phyloP scores from a whole-genome alignment of 2,888 invertebrate species.

The Hirtodrosophila duncani region DNA sequence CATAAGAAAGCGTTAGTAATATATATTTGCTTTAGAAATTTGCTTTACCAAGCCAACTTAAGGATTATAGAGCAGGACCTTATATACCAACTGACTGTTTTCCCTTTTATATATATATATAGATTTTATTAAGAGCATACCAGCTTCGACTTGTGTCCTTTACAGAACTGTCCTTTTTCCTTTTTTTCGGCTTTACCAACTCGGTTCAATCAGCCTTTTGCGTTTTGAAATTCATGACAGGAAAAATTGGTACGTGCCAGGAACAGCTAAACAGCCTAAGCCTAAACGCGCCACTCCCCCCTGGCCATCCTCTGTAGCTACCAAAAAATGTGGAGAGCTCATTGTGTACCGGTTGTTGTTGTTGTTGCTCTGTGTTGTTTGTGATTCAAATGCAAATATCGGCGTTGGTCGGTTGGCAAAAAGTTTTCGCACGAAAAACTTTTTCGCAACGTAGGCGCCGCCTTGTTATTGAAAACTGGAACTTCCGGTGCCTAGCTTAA shows the following conservation, averaged over 20 bases:
- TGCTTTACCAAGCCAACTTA: too few species aligned
- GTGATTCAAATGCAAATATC: conserved; percentile 65
- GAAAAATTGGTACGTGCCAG: conserved; percentile 60
- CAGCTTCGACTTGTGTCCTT: conserved; percentile 2
- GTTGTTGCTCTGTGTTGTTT: conserved; percentile 27
- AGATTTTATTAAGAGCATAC: background rate
- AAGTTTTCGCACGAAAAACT: conserved; percentile 65
- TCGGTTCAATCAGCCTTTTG: conserved; percentile 63
- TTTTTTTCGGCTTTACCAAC: conserved; percentile 29
- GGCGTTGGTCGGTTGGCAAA: conserved; percentile 33
- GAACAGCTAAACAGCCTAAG: conserved; percentile 59
- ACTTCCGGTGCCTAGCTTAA: conserved; percentile 46
- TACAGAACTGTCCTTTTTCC: conserved; percentile 10
- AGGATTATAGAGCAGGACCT: too few species aligned
- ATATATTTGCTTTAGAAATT: too few species aligned
- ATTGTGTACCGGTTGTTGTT: conserved; percentile 34
- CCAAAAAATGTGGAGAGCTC: conserved; percentile 24
- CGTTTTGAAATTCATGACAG: conserved; percentile 67
- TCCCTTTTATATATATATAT: conserved; percentile 3
- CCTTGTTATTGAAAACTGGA: conserved; percentile 18
- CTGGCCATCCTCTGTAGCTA: background rate
- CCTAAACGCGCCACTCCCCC: conserved; percentile 4
- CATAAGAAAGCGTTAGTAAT: too few species aligned
- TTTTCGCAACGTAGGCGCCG: conserved; percentile 53
- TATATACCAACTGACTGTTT: too few species aligned